A percentile compares a stretch with the other conserved stretches of the same genome.
Evolutionary conservation across 2,888 invertebrate genomes (phyloP).

Genomic region (Scaptomyza tumidula): DNA sequence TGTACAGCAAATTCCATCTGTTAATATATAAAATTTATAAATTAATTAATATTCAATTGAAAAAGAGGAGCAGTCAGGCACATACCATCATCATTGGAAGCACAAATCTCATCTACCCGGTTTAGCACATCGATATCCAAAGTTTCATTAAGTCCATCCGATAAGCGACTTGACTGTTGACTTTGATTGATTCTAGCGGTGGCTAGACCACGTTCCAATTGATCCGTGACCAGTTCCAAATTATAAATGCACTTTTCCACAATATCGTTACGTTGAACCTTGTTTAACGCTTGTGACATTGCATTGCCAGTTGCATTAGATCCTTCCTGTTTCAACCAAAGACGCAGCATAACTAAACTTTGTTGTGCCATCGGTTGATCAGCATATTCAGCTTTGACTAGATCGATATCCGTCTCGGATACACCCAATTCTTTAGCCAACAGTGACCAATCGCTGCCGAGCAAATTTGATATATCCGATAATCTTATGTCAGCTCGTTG

Average conservation of each 20-base stretch:
- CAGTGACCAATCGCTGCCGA: constrained; percentile 94
- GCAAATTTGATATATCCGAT: constrained; percentile 94
- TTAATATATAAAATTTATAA: neutral
- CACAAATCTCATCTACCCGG: constrained; percentile 1
- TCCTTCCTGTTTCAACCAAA: constrained; percentile 95
- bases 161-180: constrained; percentile 67
- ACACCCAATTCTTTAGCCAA: constrained; percentile 94
- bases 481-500: constrained; percentile 93
- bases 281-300: constrained; percentile 90
- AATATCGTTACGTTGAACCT: constrained; percentile 92
- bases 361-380: constrained; percentile 92
- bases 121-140: constrained; percentile 27
- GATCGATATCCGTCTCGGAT: constrained; percentile 93
- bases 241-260: constrained; percentile 91
- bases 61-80: too few relatives aligned
- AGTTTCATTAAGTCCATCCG: constrained; percentile 83
- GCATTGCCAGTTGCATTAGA: constrained; percentile 88
- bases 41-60: neutral
- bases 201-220: constrained; percentile 87
- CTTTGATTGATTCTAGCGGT: constrained; percentile 87
- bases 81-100: constrained; percentile 24
- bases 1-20: constrained; percentile 6
- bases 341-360: constrained; percentile 94
- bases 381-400: constrained; percentile 94
- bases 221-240: constrained; percentile 91